Base-by-base conservation (phyloP, 2,888 invertebrate species). In the Proisotoma minuta region DNA sequence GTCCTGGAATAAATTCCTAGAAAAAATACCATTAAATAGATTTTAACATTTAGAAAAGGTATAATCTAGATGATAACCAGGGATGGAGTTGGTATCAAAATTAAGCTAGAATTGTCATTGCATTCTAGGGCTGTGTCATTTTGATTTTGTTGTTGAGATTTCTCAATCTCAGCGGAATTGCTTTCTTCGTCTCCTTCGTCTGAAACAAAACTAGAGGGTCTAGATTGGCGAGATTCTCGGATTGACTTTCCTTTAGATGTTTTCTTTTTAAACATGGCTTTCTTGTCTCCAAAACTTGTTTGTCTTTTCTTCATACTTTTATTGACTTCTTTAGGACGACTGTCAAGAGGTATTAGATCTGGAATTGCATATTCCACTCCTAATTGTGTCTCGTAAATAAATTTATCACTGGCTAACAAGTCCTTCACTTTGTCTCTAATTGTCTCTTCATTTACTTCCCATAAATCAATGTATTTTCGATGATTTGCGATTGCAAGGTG, bases 391-490 rank as follows among this genome's bases (percentile, higher is more conserved):
- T 70, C 69, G 51, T 68, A 65, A 29, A 73, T 62, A 40, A 61
- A 69, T 47, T 63, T 60, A 54, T 72, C 70, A 52, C 64, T 67
- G 3, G 63, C 68, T 23, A 70, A 22, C 20, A 73, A 48, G 43
- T 59, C 57, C 28, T 63, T 57, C 12, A 73, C 29, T 51, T 66
- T 66, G 10, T 64, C 68, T 18, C 69, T 40, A 8, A 65, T 60
- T n/a, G 60, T 54, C 15, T 70, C 69, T 47, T 72, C 72, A 48
- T 60, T 69, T 1, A 66, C 39, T 27, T 48, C 51, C 72, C 72
- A 72, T 59, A 72, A 39, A 23, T 72, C 72, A 63, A 72, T 68
- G 40, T 65, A 72, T 29, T 69, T 72, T n/a, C 47, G 59, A 56
- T 65, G 68, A 43, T 72, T 63, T 1, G 60, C 52, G 1, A 60